Percentiles rank a stretch among this genome's conserved stretches.
Evolutionary conservation across 2,113 vertebrate genomes (phyloP).

Genomic region (Zapus hudsonius): DNA sequence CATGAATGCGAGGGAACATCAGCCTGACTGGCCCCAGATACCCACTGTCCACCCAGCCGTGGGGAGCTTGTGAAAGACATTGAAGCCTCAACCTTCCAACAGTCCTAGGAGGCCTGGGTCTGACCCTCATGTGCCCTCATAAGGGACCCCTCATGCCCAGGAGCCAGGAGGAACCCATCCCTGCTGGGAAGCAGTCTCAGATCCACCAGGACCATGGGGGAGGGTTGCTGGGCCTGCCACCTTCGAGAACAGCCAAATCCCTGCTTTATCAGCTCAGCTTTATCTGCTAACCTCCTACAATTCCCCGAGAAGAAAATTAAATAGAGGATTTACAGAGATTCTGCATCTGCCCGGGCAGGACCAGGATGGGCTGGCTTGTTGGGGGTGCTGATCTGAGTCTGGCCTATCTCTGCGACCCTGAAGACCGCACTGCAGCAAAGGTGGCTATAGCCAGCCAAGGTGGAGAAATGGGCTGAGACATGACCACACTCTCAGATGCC

Average conservation of each 20-base stretch:
- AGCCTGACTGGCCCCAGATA: not conserved
- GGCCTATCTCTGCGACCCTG: not conserved
- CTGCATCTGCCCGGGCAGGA: not conserved
- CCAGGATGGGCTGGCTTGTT: not conserved
- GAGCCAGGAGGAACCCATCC: no score
- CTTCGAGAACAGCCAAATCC: slow-evolving; percentile 45
- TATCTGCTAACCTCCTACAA: slow-evolving; percentile 67
- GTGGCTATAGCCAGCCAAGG: not conserved
- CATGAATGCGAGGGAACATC: not conserved
- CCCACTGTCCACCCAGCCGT: no score
- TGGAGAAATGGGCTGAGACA: not conserved
- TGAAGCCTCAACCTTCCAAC: not conserved
- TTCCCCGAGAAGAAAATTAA: slow-evolving; percentile 73
- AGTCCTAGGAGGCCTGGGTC: not conserved
- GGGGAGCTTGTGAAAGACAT: not conserved
- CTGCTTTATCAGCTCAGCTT: slow-evolving; percentile 62
- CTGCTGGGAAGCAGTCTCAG: not conserved
- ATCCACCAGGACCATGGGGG: not conserved
- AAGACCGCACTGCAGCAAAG: not conserved
- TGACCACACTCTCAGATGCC: not conserved
- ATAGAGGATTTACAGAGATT: slow-evolving; percentile 66
- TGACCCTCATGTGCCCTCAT: not conserved
- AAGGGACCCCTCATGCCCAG: not conserved
- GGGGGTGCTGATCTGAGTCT: not conserved
- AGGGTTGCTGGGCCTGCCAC: not conserved